Percentiles rank a stretch among this genome's conserved stretches.
phyloP scores from a whole-genome alignment of 2,888 invertebrate species.

The Drosophila melanosoma region DNA sequence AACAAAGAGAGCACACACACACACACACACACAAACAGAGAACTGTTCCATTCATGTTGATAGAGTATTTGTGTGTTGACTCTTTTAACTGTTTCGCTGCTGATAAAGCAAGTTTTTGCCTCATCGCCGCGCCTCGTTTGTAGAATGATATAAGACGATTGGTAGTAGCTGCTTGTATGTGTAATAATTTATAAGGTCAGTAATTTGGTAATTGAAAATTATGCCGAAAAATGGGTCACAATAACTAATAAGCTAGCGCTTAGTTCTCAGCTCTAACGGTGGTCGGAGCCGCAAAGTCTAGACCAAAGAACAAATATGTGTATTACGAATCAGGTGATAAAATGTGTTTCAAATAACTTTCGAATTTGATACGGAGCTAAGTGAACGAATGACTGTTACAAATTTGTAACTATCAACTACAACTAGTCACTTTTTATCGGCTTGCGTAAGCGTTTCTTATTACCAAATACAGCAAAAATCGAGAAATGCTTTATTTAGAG shows the following conservation, averaged over 20 bases:
- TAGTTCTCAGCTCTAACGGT: conserved; percentile 19
- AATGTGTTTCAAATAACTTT: neutral
- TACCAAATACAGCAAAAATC: conserved; percentile 17
- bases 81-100: conserved; percentile 41
- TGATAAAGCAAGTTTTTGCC: conserved; percentile 52
- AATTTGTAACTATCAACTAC: neutral
- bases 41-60: conserved; percentile 40
- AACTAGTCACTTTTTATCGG: neutral
- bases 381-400: neutral
- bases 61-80: conserved; percentile 34
- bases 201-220: conserved; percentile 72
- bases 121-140: conserved; percentile 13
- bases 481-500: neutral
- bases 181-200: conserved; percentile 70
- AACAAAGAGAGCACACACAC: conserved; percentile 2
- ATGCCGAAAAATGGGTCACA: conserved; percentile 58
- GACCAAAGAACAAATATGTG: conserved; percentile 29
- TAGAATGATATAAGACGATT: conserved; percentile 37
- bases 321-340: neutral
- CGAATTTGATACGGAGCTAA: neutral
- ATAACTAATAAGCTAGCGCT: conserved; percentile 10
- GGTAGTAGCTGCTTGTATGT: conserved; percentile 17
- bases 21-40: conserved; percentile 17
- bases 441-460: conserved; percentile 28
- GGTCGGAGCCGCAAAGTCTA: conserved; percentile 35